Percentiles rank a stretch among this genome's conserved stretches.
These are phyloP conservation scores for Strigamia maritima DNA, from an alignment of 2,888 invertebrate species.

Conservation along the genomic window DNA sequence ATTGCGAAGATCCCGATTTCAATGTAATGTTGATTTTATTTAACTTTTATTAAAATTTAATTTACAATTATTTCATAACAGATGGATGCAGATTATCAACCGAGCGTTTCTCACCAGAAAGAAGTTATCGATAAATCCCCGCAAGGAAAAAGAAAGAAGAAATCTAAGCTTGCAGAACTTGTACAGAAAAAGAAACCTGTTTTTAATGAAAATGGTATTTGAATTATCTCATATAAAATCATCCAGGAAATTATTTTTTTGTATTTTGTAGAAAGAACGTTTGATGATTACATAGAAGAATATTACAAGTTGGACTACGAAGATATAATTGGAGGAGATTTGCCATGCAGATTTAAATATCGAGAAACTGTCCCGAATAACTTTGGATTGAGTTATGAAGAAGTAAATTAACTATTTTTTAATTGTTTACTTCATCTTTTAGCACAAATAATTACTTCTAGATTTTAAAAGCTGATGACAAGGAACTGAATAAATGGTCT, in stretches of 20 bases:
- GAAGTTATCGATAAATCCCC: conserved; percentile 58
- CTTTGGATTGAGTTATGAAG: conserved; percentile 85
- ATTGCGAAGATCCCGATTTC: conserved; percentile 67
- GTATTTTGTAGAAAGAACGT: conserved; percentile 59
- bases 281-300: conserved; percentile 86
- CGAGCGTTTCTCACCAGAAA: conserved; percentile 58
- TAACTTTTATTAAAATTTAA: background rate
- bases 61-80: conserved; percentile 49
- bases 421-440: background rate
- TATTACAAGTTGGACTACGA: conserved; percentile 94
- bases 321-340: conserved; percentile 82
- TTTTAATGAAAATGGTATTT: conserved; percentile 66
- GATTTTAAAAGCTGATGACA: conserved; percentile 88
- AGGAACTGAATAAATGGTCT: conserved; percentile 92
- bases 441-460: conserved; percentile 50
- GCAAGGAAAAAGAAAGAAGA: conserved; percentile 57
- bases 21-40: conserved; percentile 58
- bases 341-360: conserved; percentile 88
- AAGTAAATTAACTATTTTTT: conserved; percentile 60
- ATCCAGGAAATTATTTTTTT: conserved; percentile 41
- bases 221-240: background rate
- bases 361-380: conserved; percentile 81
- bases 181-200: conserved; percentile 73
- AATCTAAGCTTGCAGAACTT: conserved; percentile 72
- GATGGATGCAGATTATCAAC: conserved; percentile 88